These are phyloP conservation scores for Strix occidentalis DNA, from an alignment of 2,797 vertebrate genomes.

Conservation along the genomic window DNA sequence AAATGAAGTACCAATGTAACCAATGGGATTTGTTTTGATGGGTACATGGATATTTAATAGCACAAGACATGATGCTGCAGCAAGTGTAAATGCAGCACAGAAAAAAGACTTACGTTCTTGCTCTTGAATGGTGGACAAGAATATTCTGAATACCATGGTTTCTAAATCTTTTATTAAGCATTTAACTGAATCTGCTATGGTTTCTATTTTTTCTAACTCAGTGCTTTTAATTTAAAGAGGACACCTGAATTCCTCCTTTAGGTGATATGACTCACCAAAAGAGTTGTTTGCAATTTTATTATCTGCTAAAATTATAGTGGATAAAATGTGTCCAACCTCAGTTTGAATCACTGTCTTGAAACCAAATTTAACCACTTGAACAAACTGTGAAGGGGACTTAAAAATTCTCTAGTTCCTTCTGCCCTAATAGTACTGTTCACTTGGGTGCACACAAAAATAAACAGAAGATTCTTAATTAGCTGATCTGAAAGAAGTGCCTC, in stretches of 20 bases:
- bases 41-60: background rate
- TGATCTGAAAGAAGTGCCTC: background rate
- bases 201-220: background rate
- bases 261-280: background rate
- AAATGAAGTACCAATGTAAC: background rate
- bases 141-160: background rate
- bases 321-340: background rate
- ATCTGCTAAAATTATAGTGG: background rate
- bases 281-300: background rate
- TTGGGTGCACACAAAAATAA: background rate
- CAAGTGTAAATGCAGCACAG: background rate
- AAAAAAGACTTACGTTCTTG: background rate
- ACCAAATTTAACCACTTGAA: background rate
- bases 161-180: background rate
- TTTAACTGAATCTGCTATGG: background rate
- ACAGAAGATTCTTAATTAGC: constrained; percentile 26
- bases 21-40: background rate
- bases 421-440: background rate
- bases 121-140: background rate
- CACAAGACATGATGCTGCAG: background rate
- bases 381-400: background rate
- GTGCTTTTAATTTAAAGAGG: background rate
- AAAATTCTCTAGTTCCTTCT: background rate
- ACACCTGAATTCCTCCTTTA: background rate
- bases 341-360: background rate